Evolutionary conservation across 2,888 invertebrate genomes (phyloP), one percentile per base, ranked within the genome.

Genomic region (Tribolium freemani): DNA sequence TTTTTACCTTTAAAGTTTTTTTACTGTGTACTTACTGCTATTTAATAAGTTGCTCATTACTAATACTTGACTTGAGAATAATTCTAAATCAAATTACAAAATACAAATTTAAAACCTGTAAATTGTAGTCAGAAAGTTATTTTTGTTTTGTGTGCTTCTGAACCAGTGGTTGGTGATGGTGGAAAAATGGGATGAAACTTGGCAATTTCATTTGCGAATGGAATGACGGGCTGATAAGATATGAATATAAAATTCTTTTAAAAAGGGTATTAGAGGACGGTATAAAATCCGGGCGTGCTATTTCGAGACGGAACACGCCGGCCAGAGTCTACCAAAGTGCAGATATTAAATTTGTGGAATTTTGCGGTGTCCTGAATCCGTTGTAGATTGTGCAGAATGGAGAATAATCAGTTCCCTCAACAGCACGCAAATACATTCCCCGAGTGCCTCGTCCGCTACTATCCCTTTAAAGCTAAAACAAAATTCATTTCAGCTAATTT

Each of bases 291-390:
- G 50, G 51, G 38, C 11, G 38, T 21, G 51, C 54, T 61, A 46
- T 69, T 45, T 56, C 8, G 38, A 61, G 60, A 10, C 8, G n/a
- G 26, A 30, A 9, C 26, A 8, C 16, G 60, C 54, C 54, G 46
- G 26, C 10, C 57, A 50, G 63, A 48, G 46, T 63, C 69, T 64
- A 16, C 70, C 74, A 80, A 81, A 81, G 81, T 80, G 80, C 80
- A 80, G 88, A 88, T 88, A 88, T 88, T 88, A 88, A 88, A 88
- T 88, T 88, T 88, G 87, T 86, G 87, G 88, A 88, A 88, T 88
- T 88, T 87, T 86, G 87, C 86, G 88, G 88, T 86, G 78, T 81
- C 75, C 78, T 80, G 79, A 79, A 77, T 71, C 66, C 73, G 75
- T 56, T 74, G 74, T 71, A 75, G 76, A 74, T 75, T 76, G 77